phyloP scores from a whole-genome alignment of 2,797 vertebrate genomes.

The Danio aesculapii region DNA sequence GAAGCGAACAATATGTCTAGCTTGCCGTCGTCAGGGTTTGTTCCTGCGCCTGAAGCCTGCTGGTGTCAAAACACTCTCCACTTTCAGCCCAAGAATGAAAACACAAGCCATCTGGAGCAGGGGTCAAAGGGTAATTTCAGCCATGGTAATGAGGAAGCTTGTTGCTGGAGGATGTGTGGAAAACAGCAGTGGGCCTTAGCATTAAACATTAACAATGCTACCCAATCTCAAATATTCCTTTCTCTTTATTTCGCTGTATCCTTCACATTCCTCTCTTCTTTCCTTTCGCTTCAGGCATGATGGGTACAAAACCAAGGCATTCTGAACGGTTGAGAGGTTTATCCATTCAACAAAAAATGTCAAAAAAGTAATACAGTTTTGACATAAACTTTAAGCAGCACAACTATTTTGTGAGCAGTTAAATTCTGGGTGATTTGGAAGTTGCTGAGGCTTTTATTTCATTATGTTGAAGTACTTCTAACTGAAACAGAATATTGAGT shows the following conservation, averaged over 20 bases:
- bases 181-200: constrained; percentile 63
- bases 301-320: too few species aligned
- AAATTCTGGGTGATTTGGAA: too few species aligned
- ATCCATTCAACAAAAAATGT: too few species aligned
- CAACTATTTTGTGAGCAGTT: too few species aligned
- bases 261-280: not conserved
- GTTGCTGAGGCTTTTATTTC: too few species aligned
- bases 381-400: too few species aligned
- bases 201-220: constrained; percentile 83
- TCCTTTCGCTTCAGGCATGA: not conserved
- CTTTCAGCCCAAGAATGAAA: constrained; percentile 74
- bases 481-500: too few species aligned
- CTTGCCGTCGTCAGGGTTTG: constrained; percentile 17
- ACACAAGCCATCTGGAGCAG: constrained; percentile 81
- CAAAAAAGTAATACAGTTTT: too few species aligned
- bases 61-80: constrained; percentile 65
- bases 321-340: too few species aligned
- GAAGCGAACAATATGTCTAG: not conserved
- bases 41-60: constrained; percentile 31
- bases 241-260: not conserved
- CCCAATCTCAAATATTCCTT: constrained; percentile 46
- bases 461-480: too few species aligned
- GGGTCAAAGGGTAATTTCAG: constrained; percentile 81
- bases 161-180: constrained; percentile 74
- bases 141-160: constrained; percentile 82